Evolutionary conservation across 2,113 vertebrate species (phyloP).

Genomic region (Raja brachyura): DNA sequence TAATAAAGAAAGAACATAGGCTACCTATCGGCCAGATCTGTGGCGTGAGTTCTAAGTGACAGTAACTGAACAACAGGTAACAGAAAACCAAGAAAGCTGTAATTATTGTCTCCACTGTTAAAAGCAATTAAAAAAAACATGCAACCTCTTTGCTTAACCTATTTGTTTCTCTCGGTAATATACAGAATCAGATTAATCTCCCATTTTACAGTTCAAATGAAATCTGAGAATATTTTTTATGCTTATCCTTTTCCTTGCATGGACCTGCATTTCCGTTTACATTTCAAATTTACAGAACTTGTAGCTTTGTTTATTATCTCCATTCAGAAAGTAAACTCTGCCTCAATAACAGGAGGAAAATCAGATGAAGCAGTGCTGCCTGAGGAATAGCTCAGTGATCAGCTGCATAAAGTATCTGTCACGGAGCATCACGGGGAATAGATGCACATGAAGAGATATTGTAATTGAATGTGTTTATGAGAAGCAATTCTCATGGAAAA

Average conservation of each 20-base stretch:
- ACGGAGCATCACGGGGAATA: neutral
- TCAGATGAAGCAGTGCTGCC: neutral
- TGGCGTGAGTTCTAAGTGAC: neutral
- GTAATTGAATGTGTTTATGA: neutral
- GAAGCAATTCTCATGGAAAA: neutral
- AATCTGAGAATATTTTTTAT: neutral
- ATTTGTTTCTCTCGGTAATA: neutral
- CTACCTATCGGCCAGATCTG: neutral
- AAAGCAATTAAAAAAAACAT: neutral
- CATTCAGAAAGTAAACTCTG: neutral
- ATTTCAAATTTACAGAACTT: neutral
- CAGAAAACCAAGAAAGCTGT: neutral
- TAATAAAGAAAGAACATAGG: neutral
- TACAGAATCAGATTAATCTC: neutral
- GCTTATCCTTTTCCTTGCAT: neutral
- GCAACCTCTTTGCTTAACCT: neutral
- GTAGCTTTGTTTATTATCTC: neutral
- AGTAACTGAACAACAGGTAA: neutral
- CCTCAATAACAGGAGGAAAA: neutral
- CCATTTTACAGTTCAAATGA: neutral
- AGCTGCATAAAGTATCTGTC: neutral
- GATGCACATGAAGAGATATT: neutral
- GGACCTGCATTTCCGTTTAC: neutral
- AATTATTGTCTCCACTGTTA: neutral
- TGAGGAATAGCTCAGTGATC: neutral